Conservation (phyloP, 2,113 vertebrate species). For the Oncorhynchus kisutch region DNA sequence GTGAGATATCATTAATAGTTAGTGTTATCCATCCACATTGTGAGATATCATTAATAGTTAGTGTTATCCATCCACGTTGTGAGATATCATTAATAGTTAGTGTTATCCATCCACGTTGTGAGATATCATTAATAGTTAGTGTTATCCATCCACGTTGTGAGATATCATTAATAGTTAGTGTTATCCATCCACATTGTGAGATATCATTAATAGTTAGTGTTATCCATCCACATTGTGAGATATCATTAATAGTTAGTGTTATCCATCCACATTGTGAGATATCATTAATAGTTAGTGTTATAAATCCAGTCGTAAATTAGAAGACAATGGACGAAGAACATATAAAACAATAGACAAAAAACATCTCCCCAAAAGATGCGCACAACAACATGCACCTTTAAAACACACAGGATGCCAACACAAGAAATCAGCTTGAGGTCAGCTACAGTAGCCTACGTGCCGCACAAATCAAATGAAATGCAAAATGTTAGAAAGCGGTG, state of each 20-base stretch:
- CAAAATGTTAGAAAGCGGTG: conserved; percentile 56
- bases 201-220: not conserved
- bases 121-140: not conserved
- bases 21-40: not conserved
- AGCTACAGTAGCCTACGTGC: conserved; percentile 37
- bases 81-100: not conserved
- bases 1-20: not conserved
- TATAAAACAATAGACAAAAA: conserved; percentile 10
- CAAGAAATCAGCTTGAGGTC: conserved; percentile 36
- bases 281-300: not conserved
- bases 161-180: no score
- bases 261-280: not conserved
- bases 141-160: no score
- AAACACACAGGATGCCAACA: conserved; percentile 36
- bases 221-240: no score
- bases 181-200: not conserved
- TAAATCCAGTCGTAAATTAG: not conserved
- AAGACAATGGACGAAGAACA: conserved; percentile 10
- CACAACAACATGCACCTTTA: conserved; percentile 47
- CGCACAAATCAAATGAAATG: conserved; percentile 44
- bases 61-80: not conserved
- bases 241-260: no score
- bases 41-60: no score
- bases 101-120: not conserved
- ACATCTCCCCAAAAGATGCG: not conserved